phyloP scores from a whole-genome alignment of 2,797 vertebrate genomes.

The Pogonophryne albipinna region DNA sequence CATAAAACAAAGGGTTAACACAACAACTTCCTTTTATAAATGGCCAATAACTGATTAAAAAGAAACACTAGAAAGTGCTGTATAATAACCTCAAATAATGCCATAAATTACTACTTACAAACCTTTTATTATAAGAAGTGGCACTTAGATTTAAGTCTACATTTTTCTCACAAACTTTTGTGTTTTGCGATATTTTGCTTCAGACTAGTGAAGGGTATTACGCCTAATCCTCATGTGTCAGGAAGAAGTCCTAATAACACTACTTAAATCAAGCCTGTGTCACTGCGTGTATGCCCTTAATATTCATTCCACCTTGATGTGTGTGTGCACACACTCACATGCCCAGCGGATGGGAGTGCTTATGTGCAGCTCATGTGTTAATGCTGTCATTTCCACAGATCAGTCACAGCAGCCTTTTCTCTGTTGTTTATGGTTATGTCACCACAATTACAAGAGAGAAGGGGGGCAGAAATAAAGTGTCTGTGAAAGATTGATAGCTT shows the following conservation, averaged over 20 bases:
- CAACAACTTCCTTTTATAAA: background rate
- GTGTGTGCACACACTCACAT: background rate
- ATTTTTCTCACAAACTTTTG: background rate
- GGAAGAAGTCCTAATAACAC: constrained; percentile 44
- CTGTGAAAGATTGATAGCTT: constrained; percentile 98
- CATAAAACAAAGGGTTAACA: background rate
- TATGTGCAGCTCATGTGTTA: constrained; percentile 73
- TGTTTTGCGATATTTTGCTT: constrained; percentile 9
- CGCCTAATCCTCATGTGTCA: constrained; percentile 31
- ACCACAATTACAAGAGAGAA: constrained; percentile 94
- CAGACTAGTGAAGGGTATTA: background rate
- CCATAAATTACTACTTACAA: background rate
- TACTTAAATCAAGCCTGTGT: constrained; percentile 42
- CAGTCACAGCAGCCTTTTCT: constrained; percentile 83
- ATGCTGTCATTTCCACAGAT: constrained; percentile 83
- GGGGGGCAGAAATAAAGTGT: constrained; percentile 80
- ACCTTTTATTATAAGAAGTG: background rate
- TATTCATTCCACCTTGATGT: constrained; percentile 24
- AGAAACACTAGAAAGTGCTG: background rate
- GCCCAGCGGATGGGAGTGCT: constrained; percentile 44
- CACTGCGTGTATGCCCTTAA: constrained; percentile 16
- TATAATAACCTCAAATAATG: background rate
- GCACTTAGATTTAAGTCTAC: background rate
- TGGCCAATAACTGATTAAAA: background rate
- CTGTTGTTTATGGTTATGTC: constrained; percentile 91